Base-by-base conservation (phyloP, 2,888 invertebrate genomes). In the Onthophagus sagittarius region DNA sequence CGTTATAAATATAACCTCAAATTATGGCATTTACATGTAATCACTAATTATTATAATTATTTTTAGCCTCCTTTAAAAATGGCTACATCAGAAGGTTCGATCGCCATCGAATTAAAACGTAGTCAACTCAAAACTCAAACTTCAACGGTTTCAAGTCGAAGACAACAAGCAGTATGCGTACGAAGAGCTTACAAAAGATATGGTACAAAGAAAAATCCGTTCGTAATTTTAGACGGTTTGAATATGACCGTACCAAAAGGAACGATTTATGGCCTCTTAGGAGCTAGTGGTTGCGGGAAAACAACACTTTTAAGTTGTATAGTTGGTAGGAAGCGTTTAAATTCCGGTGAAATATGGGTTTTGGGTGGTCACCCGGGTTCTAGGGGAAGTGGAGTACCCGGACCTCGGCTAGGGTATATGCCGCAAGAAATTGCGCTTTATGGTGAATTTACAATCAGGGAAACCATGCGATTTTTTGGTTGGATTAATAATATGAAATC, bases 231-330 rank as follows among this genome's bases (percentile, higher is more conserved):
- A 72, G 94, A 95, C 83, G 94, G 94, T 23, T 88, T 97, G 72
- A 95, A 95, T 82, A 95, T 97, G 94, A 96, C 95, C 14, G 97
- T 97, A 64, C 93, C 95, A 15, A 95, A 95, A 83, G 96, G 96
- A 71, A 87, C 92, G 14, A 79, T 77, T 62, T 96, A 96, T 82
- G 96, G 96, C 76, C 89, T 96, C 0, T 87, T 96, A 62, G 96
- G 96, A 14, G 94, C 96, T 0, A 95, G 95, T 78, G 96, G 96
- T 0, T 96, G 96, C 83, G 95, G 95, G 0, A 96, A 96, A 85
- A 96, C 96, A 0, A 96, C 96, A 0, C 86, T 97, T 5, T 88
- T 97, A 0, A 91, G 94, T 75, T 95, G 95, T 84, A 93, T 96
- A 75, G 93, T 97, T 1, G 96, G 96, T 0, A 87, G 95, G 78